Evolutionary conservation across 2,113 vertebrate genomes (phyloP), one percentile per base, ranked within the genome.

Genomic region (Silurus glanis): DNA sequence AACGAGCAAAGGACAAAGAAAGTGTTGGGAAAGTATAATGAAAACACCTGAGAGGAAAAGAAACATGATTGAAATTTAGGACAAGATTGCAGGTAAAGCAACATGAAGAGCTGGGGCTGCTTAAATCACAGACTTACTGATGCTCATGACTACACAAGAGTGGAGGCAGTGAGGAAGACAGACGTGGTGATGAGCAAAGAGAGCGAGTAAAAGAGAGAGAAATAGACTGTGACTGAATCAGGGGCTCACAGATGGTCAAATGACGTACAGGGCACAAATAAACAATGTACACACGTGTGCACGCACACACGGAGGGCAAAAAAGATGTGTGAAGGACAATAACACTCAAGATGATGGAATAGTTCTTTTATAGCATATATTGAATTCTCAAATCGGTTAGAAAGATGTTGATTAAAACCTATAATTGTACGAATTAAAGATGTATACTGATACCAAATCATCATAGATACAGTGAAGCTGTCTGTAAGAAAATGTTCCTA

Each of bases 161-260:
- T 49, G 16, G 58, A 61, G 16, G 47, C 37, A 49, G 37, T 4
- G 37, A 23, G n/a, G 1, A 17, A 83, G 61, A 51, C 37, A 80
- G 55, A 85, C 62, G 37, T 79, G n/a, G 17, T 8, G 64, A 83
- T 49, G 78, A 17, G 51, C 8, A 82, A 58, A 64, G 75, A 45
- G 17, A 9, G 49, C 17, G 51, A 19, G 51, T 47, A 58, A 66
- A 23, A 80, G 23, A 78, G 53, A 61, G 62, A 82, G 58, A 86
- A 83, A 56, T 88, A 90, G 89, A 89, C 87, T 86, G 89, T 90
- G 87, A 90, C 87, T 53, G 89, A 86, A 87, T 89, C 90, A 80
- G 90, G 90, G 86, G 82, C 82, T 88, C 91, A 86, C 93, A 94
- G 94, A 94, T 94, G 94, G 93, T 79, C 47, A 86, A 7, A 86